Evolutionary conservation across 2,113 vertebrate genomes (phyloP).

Genomic region (Syrrhaptes paradoxus): DNA sequence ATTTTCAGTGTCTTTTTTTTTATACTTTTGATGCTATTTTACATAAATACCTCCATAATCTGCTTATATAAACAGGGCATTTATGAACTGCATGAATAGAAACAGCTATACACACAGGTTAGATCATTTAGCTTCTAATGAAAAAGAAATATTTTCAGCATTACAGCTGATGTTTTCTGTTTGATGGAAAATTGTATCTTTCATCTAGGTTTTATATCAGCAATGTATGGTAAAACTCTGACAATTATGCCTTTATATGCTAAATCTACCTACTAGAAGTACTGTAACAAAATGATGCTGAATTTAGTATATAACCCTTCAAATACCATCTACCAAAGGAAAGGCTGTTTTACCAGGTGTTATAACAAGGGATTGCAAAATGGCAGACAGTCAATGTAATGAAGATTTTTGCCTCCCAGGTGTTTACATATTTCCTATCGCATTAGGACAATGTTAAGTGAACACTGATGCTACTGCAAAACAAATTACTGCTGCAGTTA

Average conservation of each 20-base stretch:
- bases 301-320: background rate
- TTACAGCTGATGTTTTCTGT: background rate
- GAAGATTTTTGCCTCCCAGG: background rate
- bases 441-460: background rate
- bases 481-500: background rate
- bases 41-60: background rate
- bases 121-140: conserved; percentile 1
- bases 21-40: background rate
- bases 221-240: background rate
- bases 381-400: background rate
- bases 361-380: background rate
- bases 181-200: background rate
- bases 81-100: conserved; percentile 1
- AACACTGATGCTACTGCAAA: background rate
- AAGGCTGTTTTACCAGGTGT: background rate
- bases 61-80: background rate
- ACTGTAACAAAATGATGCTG: background rate
- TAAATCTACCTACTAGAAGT: background rate
- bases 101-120: background rate
- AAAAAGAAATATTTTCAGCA: conserved; percentile 15
- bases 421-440: background rate
- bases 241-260: background rate
- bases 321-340: background rate
- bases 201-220: conserved; percentile 11
- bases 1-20: background rate